Conservation (phyloP, 1,140 invertebrate genomes). For the Bombus picipes region DNA sequence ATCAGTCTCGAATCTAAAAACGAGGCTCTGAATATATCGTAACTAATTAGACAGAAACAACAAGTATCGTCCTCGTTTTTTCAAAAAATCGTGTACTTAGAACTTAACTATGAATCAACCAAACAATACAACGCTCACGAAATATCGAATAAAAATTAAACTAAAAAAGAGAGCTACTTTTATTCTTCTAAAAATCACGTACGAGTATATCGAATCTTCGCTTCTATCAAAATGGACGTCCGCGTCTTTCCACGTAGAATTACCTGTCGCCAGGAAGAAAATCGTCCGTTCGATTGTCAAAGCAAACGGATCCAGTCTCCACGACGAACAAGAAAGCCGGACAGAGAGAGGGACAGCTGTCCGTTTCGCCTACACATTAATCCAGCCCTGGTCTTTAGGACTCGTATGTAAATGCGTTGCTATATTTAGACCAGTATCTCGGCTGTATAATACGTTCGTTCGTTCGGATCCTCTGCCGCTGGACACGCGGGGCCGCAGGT, state of each 20-base stretch:
- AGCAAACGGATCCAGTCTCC: not conserved
- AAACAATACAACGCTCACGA: too few species aligned
- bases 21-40: not conserved
- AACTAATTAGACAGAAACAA: too few species aligned
- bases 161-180: too few species aligned
- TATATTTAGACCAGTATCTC: constrained; percentile 82
- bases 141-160: too few species aligned
- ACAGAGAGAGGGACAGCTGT: constrained; percentile 44
- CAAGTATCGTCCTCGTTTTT: not conserved
- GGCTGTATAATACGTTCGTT: constrained; percentile 76
- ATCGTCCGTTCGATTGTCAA: constrained; percentile 37
- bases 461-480: constrained; percentile 63
- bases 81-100: not conserved
- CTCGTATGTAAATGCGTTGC: constrained; percentile 80
- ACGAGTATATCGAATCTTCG: too few species aligned
- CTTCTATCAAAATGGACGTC: not conserved
- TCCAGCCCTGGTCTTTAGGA: constrained; percentile 80
- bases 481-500: constrained; percentile 30
- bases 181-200: not conserved
- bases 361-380: constrained; percentile 80
- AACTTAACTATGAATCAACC: too few species aligned
- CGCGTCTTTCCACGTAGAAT: not conserved
- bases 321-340: constrained; percentile 5
- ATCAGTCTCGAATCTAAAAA: not conserved
- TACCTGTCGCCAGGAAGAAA: constrained; percentile 60